A percentile compares a stretch with the other conserved stretches of the same genome.
Evolutionary conservation across 2,113 vertebrate species (phyloP).

Genomic region (Poecile atricapillus): DNA sequence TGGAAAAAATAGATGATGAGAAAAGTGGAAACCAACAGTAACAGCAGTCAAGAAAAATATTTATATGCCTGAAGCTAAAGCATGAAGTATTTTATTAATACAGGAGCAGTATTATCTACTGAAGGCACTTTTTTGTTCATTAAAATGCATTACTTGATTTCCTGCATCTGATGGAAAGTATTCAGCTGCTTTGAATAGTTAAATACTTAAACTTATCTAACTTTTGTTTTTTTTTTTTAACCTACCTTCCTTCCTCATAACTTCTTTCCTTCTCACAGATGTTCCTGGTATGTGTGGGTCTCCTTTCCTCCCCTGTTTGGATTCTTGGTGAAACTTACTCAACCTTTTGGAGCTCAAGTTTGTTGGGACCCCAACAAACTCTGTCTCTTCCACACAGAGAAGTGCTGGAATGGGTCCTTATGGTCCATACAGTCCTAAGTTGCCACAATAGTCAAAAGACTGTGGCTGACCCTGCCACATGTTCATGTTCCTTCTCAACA

Average conservation of each 20-base stretch:
- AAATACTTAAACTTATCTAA: neutral
- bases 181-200: neutral
- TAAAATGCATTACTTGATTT: neutral
- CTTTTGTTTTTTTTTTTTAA: neutral
- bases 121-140: neutral
- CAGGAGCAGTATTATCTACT: rapidly evolving
- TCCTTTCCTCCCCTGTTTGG: neutral
- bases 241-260: neutral
- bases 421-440: rapidly evolving
- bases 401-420: neutral
- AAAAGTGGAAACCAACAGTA: neutral
- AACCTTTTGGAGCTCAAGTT: neutral
- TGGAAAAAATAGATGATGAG: neutral
- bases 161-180: neutral
- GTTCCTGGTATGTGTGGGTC: neutral
- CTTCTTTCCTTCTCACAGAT: neutral
- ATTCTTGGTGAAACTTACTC: neutral
- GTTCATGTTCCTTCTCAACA: neutral
- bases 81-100: neutral
- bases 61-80: neutral
- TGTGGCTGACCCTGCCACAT: rapidly evolving
- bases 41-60: neutral
- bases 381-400: rapidly evolving
- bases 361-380: neutral
- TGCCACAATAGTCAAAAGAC: neutral